These are phyloP conservation scores for Semicossyphus pulcher DNA, from an alignment of 2,113 vertebrate genomes.

Conservation along the genomic window DNA sequence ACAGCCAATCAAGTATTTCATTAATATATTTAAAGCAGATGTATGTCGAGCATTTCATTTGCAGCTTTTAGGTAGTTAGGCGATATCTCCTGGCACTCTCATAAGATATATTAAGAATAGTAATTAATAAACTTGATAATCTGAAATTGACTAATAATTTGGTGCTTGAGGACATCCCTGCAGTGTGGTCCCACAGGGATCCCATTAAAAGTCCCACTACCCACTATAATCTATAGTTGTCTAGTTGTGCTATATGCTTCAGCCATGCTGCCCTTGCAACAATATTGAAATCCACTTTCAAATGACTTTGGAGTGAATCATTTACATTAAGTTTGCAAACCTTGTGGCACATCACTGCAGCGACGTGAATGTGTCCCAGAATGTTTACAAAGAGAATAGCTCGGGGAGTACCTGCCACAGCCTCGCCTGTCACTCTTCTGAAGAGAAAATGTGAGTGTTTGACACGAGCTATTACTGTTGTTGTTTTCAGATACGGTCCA, in stretches of 20 bases:
- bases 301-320: constrained; percentile 74
- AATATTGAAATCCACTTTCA: constrained; percentile 69
- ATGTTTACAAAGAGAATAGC: constrained; percentile 73
- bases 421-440: constrained; percentile 67
- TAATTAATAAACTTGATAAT: constrained; percentile 79
- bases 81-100: constrained; percentile 65
- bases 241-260: constrained; percentile 51
- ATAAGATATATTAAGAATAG: constrained; percentile 78
- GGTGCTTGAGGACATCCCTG: constrained; percentile 75
- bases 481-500: constrained; percentile 39
- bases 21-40: constrained; percentile 59
- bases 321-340: constrained; percentile 49
- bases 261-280: constrained; percentile 46
- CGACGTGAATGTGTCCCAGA: constrained; percentile 38
- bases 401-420: constrained; percentile 70
- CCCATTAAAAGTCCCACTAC: constrained; percentile 63
- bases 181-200: constrained; percentile 63
- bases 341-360: constrained; percentile 24
- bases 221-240: constrained; percentile 62
- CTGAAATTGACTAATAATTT: constrained; percentile 78
- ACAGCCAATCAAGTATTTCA: constrained; percentile 39
- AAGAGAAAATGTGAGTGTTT: constrained; percentile 62
- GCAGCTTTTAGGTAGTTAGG: constrained; percentile 65
- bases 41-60: constrained; percentile 65
- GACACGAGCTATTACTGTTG: constrained; percentile 72